Evolutionary conservation across 2,113 vertebrate genomes (phyloP).

Genomic region (Hypanus sabinus): DNA sequence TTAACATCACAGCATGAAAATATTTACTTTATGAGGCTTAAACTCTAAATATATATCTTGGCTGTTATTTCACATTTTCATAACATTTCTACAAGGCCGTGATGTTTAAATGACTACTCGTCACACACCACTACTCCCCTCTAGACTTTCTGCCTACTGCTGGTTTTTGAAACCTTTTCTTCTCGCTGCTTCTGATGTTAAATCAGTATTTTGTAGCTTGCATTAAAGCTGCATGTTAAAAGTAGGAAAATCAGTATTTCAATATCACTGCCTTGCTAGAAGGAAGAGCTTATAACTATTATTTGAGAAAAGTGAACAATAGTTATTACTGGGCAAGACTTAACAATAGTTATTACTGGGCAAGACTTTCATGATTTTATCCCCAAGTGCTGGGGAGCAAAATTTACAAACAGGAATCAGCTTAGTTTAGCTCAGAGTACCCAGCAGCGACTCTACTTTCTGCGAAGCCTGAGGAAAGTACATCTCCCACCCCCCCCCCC

Average conservation of each 20-base stretch:
- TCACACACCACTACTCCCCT: not conserved
- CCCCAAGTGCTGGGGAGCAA: not conserved
- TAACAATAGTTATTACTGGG: not conserved
- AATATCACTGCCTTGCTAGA: not conserved
- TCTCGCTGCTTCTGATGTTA: not conserved
- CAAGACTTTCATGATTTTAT: not conserved
- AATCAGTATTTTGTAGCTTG: not conserved
- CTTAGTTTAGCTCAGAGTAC: not conserved
- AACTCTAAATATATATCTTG: not conserved
- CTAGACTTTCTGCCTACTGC: not conserved
- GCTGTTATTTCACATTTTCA: not conserved
- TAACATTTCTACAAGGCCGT: not conserved
- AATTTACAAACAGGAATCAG: not conserved
- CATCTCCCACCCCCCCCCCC: too few species aligned
- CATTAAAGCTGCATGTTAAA: not conserved
- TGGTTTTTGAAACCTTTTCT: not conserved
- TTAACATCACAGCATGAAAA: not conserved
- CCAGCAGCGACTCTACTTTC: too few species aligned
- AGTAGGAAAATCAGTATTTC: not conserved
- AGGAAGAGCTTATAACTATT: not conserved
- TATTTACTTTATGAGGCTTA: not conserved
- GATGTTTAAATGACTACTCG: not conserved
- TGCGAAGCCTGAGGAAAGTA: too few species aligned
- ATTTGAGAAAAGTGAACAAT: not conserved
- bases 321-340: not conserved